Percentiles rank a stretch among this genome's conserved stretches.
Evolutionary conservation across 2,888 invertebrate genomes (phyloP).

Genomic region (Ormyrus pomaceus): DNA sequence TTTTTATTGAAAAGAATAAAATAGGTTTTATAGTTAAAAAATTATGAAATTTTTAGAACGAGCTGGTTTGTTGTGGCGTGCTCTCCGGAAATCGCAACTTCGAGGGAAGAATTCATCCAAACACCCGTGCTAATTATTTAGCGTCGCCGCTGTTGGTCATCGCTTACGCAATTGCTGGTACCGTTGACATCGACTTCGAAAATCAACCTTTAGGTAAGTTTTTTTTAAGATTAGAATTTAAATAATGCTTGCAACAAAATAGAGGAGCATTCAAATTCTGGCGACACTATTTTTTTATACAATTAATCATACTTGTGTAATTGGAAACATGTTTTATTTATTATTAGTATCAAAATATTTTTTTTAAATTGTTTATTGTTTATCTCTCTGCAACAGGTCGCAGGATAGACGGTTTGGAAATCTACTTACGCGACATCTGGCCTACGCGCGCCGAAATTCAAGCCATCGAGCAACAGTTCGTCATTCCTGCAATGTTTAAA

Average conservation of each 20-base stretch:
- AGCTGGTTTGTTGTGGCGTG: conserved; percentile 96
- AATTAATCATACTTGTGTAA: too few relatives aligned
- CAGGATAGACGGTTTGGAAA: conserved; percentile 81
- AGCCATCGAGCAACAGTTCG: conserved; percentile 89
- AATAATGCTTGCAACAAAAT: too few relatives aligned
- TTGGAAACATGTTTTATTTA: neutral
- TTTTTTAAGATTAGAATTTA: too few relatives aligned
- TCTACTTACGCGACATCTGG: conserved; percentile 97
- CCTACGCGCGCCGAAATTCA: conserved; percentile 94
- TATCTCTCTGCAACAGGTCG: conserved; percentile 60
- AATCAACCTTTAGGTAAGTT: conserved; percentile 86
- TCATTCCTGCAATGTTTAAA: conserved; percentile 97
- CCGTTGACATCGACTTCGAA: conserved; percentile 96
- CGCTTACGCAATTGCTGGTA: conserved; percentile 97
- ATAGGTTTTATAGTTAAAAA: neutral
- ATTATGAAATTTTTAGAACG: conserved; percentile 80
- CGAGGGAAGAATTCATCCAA: conserved; percentile 98
- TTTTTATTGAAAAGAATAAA: neutral
- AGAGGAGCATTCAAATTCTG: too few relatives aligned
- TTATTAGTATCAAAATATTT: neutral
- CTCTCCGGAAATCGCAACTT: conserved; percentile 98
- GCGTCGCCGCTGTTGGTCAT: conserved; percentile 98
- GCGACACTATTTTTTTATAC: too few relatives aligned
- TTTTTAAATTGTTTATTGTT: neutral
- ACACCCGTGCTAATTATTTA: conserved; percentile 97